phyloP scores from a whole-genome alignment of 2,888 invertebrate species.

The Gryllus longicercus region DNA sequence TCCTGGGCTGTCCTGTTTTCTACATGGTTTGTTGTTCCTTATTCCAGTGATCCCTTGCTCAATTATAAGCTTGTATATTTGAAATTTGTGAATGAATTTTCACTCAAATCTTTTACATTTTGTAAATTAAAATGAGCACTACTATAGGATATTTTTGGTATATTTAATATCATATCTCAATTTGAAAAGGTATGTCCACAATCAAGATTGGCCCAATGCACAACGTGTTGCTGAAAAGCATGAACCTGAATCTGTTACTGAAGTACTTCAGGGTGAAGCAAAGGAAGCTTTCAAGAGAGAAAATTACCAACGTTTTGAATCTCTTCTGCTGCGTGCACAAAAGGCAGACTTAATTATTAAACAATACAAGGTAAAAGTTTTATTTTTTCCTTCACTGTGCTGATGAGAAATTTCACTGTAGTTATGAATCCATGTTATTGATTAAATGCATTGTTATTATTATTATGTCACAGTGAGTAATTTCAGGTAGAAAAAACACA shows the following conservation, averaged over 20 bases:
- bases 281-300: conserved; percentile 61
- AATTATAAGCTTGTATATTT: too few relatives aligned
- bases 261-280: conserved; percentile 61
- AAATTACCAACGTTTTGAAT: conserved; percentile 73
- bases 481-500: too few relatives aligned
- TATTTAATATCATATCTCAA: conserved; percentile 11
- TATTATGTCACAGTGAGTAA: too few relatives aligned
- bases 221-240: conserved; percentile 82
- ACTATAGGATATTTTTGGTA: not conserved
- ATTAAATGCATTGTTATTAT: too few relatives aligned
- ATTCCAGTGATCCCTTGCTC: too few relatives aligned
- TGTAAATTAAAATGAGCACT: not conserved
- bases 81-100: too few relatives aligned
- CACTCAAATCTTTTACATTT: not conserved
- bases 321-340: conserved; percentile 86
- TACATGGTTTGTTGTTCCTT: too few relatives aligned
- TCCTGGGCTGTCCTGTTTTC: too few relatives aligned
- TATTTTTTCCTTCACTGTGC: not conserved
- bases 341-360: conserved; percentile 83
- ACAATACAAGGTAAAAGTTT: conserved; percentile 68
- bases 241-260: conserved; percentile 68
- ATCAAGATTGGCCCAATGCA: conserved; percentile 85
- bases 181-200: conserved; percentile 67
- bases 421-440: not conserved
- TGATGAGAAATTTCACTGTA: not conserved